Percentiles rank a stretch among this genome's conserved stretches.
phyloP scores from a whole-genome alignment of 2,113 vertebrate genomes.

The Panthera uncia region DNA sequence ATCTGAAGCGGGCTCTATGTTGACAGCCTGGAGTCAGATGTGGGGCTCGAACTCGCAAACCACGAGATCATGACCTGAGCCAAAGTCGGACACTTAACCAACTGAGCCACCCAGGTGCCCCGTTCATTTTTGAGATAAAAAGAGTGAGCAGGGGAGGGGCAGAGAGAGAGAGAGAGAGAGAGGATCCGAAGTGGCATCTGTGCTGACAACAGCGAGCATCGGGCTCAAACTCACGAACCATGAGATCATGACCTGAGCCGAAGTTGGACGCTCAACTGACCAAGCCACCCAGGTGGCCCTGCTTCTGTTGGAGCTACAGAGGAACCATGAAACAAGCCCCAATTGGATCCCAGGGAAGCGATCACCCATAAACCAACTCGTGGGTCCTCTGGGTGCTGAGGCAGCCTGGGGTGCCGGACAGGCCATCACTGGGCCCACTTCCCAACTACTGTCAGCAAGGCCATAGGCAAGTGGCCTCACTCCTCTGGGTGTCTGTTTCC shows the following conservation, averaged over 20 bases:
- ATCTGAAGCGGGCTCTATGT: too few relatives aligned
- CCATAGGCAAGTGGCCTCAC: background rate
- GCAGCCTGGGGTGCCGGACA: background rate
- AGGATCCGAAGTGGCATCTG: background rate
- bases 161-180: background rate
- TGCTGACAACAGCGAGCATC: too few relatives aligned
- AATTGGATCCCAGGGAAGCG: background rate
- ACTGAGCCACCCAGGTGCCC: too few relatives aligned
- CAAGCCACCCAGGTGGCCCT: background rate
- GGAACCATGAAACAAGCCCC: background rate
- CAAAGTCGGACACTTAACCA: too few relatives aligned
- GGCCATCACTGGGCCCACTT: background rate
- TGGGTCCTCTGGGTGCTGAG: accelerated
- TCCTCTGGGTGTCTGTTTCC: background rate
- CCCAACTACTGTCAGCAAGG: background rate
- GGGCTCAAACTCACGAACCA: background rate
- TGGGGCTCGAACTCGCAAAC: too few relatives aligned
- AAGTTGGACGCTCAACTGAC: background rate
- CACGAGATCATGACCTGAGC: too few relatives aligned
- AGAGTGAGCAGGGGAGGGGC: background rate
- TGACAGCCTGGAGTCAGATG: too few relatives aligned
- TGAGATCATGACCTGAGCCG: background rate
- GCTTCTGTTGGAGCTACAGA: background rate
- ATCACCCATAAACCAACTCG: background rate
- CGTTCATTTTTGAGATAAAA: background rate